Evolutionary conservation across 2,797 vertebrate species (phyloP), one percentile per base, ranked within the genome.

Genomic region (Clarias platycephalus): DNA sequence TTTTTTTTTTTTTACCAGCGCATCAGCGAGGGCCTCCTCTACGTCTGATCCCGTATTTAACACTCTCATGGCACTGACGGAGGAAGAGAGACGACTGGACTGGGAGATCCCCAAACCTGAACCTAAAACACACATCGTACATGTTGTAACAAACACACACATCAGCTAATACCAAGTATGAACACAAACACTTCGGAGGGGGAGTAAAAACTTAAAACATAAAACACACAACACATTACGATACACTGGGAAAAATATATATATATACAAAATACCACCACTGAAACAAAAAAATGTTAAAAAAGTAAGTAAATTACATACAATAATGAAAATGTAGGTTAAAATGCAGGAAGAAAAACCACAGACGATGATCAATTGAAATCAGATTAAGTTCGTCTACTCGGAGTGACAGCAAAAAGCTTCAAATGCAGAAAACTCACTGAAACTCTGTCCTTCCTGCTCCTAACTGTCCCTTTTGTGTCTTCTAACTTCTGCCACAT

Each of bases 21-120:
- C 97, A 80, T 99, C 98, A 62, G 98, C 98, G 0, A 99, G 96
- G 0, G 98, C 98, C 89, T 98, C 98, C 90, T 99, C 98, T 83
- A 99, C 97, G 0, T 99, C 98, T 0, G 98, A 98, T 82, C 98
- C 98, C 0, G 98, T 96, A 94, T 99, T 98, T 83, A 99, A 95
- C 89, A 99, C 97, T 89, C 97, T 92, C 98, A 99, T 99, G 89
- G 97, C 98, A 28, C 97, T 99, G 90, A 99, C 97, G 0, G 98
- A 99, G 7, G 98, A 98, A 0, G 97, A 99, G 67, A 99, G 92
- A 88, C 96, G 95, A 91, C 97, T 97, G 0, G 97, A 98, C 84
- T 97, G 97, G 93, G 96, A 97, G 85, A 99, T 97, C 62, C 97
- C 96, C 86, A 96, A 97, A 70, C 96, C 94, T 0, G 96, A 91